Conservation (phyloP, 2,888 invertebrate genomes). For the Anorthoa munda region DNA sequence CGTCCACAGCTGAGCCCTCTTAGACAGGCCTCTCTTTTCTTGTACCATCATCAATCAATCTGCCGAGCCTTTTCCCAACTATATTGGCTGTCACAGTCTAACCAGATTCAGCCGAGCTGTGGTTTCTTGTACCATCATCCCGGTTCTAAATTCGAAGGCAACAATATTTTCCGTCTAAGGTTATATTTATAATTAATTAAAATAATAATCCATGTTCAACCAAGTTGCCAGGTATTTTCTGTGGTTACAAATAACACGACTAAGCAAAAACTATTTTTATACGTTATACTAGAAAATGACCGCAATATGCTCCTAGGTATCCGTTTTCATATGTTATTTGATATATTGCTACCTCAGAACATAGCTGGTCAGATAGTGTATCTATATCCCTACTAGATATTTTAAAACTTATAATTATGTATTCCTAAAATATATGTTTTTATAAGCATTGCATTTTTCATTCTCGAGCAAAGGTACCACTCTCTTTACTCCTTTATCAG, state of each 20-base stretch:
- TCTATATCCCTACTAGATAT: not conserved
- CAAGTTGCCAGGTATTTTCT: slow-evolving; percentile 25
- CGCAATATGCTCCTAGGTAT: slow-evolving; percentile 56
- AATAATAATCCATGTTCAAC: slow-evolving; percentile 8
- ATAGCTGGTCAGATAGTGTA: slow-evolving; percentile 44
- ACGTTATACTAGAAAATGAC: slow-evolving; percentile 60
- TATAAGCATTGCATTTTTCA: too few species aligned
- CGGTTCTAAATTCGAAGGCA: not conserved
- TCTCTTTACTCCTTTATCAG: not conserved
- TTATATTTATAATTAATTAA: not conserved
- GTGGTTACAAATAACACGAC: slow-evolving; percentile 47
- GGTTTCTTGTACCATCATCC: not conserved
- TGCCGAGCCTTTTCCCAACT: too few species aligned
- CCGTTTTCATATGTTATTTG: slow-evolving; percentile 62
- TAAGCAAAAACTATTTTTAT: slow-evolving; percentile 62
- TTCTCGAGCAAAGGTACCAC: not conserved
- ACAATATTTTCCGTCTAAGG: not conserved
- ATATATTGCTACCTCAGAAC: slow-evolving; percentile 63
- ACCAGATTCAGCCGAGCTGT: too few species aligned
- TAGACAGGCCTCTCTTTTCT: not conserved
- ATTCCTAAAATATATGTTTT: too few species aligned
- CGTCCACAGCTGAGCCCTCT: not conserved
- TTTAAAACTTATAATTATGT: too few species aligned
- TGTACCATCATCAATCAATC: not conserved
- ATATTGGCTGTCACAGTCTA: too few species aligned